Evolutionary conservation across 2,888 invertebrate species (phyloP).

Genomic region (Drosophila sordidapex): DNA sequence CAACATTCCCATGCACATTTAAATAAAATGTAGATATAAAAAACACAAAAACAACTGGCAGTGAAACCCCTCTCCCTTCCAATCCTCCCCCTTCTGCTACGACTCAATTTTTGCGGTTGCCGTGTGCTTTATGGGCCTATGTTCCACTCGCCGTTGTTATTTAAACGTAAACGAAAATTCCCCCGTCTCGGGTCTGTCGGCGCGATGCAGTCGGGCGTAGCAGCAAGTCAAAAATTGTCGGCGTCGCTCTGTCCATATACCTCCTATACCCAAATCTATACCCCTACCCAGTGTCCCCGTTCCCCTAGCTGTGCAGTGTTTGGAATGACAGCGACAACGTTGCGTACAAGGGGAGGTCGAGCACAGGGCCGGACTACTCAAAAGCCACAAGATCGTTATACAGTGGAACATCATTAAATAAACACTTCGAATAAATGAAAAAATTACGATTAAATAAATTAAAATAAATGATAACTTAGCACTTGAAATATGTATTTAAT

Average conservation of each 20-base stretch:
- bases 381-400: background rate
- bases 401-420: background rate
- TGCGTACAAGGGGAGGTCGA: constrained; percentile 40
- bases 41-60: constrained; percentile 26
- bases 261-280: constrained; percentile 41
- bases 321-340: constrained; percentile 42
- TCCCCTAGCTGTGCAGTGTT: constrained; percentile 23
- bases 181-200: constrained; percentile 5
- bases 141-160: constrained; percentile 45
- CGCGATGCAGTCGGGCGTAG: constrained; percentile 64
- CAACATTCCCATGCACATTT: constrained; percentile 61
- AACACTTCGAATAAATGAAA: background rate
- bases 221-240: constrained; percentile 71
- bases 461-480: background rate
- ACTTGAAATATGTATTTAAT: background rate
- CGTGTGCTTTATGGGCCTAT: constrained; percentile 60
- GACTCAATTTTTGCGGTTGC: constrained; percentile 54
- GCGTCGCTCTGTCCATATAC: constrained; percentile 53
- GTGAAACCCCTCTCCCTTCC: background rate
- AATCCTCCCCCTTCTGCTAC: background rate
- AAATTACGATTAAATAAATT: background rate
- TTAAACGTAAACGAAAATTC: constrained; percentile 50
- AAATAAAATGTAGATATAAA: constrained; percentile 10
- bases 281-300: background rate
- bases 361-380: constrained; percentile 38